A percentile compares a stretch with the other conserved stretches of the same genome.
These are phyloP conservation scores for Hyposoter dolosus DNA, from an alignment of 2,888 invertebrate genomes.

Conservation along the genomic window DNA sequence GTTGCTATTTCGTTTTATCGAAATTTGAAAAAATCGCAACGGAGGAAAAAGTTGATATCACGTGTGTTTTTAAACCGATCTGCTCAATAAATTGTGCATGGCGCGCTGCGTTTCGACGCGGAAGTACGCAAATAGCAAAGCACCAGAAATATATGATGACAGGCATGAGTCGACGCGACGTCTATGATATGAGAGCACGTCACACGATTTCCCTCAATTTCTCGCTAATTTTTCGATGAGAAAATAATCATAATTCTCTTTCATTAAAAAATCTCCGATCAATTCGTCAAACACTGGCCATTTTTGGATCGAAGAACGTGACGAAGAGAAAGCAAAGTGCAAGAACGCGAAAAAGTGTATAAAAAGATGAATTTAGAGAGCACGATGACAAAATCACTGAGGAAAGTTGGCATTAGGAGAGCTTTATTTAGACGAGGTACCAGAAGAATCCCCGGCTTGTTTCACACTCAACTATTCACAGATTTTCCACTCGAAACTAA, in stretches of 20 bases:
- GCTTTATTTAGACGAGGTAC: conserved; percentile 66
- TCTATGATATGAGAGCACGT: conserved; percentile 13
- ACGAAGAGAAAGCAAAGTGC: neutral
- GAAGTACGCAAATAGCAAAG: conserved; percentile 67
- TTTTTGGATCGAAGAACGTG: neutral
- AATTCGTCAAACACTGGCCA: neutral
- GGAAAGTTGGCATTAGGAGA: conserved; percentile 49
- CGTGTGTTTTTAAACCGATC: neutral
- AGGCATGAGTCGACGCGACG: conserved; percentile 39
- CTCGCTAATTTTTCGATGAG: neutral
- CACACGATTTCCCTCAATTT: conserved; percentile 7
- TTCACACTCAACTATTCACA: conserved; percentile 44
- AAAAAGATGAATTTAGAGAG: conserved; percentile 17
- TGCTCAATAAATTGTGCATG: conserved; percentile 16
- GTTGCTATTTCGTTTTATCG: neutral
- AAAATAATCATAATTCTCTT: neutral
- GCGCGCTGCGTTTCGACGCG: conserved; percentile 52
- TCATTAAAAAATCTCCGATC: neutral
- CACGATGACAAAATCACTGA: conserved; percentile 15
- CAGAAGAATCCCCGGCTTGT: conserved; percentile 36
- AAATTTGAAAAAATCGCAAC: neutral
- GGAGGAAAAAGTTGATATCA: neutral
- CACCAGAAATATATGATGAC: conserved; percentile 60
- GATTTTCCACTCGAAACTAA: neutral
- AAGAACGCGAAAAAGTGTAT: neutral